These are phyloP conservation scores for Lota lota DNA, from an alignment of 2,113 vertebrate genomes.

Conservation along the genomic window DNA sequence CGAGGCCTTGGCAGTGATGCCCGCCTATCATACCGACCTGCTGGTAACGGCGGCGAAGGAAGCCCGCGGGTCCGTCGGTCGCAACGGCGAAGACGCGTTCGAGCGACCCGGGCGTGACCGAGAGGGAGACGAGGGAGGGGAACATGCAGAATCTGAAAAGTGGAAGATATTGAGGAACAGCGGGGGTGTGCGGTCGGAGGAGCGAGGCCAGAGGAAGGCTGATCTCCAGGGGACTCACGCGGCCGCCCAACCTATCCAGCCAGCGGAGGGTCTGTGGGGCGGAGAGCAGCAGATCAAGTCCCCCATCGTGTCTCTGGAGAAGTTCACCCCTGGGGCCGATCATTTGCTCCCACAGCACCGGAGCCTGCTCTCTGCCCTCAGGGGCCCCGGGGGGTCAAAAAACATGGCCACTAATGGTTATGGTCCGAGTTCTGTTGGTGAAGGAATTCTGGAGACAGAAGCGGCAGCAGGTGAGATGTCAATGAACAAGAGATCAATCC, in stretches of 20 bases:
- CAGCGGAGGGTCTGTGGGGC: slow-evolving; percentile 77
- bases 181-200: slow-evolving; percentile 30
- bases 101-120: slow-evolving; percentile 61
- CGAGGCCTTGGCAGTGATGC: slow-evolving; percentile 68
- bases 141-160: slow-evolving; percentile 43
- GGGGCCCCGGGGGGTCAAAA: slow-evolving; percentile 85
- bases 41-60: slow-evolving; percentile 66
- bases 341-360: slow-evolving; percentile 79
- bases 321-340: slow-evolving; percentile 77
- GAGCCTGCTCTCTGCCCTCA: slow-evolving; percentile 88
- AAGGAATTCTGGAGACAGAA: slow-evolving; percentile 84
- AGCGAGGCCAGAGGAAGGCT: slow-evolving; percentile 33
- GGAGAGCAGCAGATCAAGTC: slow-evolving; percentile 52
- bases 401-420: slow-evolving; percentile 81
- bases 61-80: slow-evolving; percentile 74
- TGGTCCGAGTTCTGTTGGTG: slow-evolving; percentile 75
- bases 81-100: slow-evolving; percentile 64
- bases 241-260: slow-evolving; percentile 47
- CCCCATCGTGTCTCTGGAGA: slow-evolving; percentile 77
- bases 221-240: slow-evolving; percentile 37
- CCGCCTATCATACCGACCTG: slow-evolving; percentile 74
- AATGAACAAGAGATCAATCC: not conserved
- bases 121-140: slow-evolving; percentile 20
- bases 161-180: slow-evolving; percentile 54
- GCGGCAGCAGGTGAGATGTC: slow-evolving; percentile 63